Percentiles rank a stretch among this genome's conserved stretches.
Evolutionary conservation across 2,797 vertebrate genomes (phyloP).

Genomic region (Bovichtus diacanthus): DNA sequence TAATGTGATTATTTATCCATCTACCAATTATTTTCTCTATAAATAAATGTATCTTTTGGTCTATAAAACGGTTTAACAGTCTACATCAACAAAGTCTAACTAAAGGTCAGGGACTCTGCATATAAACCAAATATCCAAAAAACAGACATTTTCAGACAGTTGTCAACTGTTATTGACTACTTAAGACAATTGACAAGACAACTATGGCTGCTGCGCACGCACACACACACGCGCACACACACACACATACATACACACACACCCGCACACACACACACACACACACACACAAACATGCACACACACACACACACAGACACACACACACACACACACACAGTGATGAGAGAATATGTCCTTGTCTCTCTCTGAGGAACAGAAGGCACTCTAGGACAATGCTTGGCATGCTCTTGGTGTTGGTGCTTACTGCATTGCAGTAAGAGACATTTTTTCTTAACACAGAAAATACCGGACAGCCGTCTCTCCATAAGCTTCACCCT

Average conservation of each 20-base stretch:
- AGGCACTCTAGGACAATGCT: constrained; percentile 9
- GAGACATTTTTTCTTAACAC: constrained; percentile 6
- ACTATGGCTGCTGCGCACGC: neutral
- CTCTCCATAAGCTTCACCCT: neutral
- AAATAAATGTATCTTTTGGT: too few relatives aligned
- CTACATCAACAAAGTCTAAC: too few relatives aligned
- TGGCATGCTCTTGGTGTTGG: constrained; percentile 24
- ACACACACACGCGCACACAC: neutral
- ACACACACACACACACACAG: neutral
- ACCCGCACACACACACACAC: too few relatives aligned
- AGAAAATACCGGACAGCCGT: constrained; percentile 4
- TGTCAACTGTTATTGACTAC: constrained; percentile 13
- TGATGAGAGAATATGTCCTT: constrained; percentile 38
- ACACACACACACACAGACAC: neutral
- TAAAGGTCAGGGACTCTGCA: neutral
- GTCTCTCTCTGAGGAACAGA: constrained; percentile 44
- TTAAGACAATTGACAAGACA: constrained; percentile 34
- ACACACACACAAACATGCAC: neutral
- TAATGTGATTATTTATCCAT: neutral
- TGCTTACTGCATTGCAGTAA: constrained; percentile 14
- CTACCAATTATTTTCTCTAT: neutral
- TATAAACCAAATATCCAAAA: neutral
- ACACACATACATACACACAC: neutral
- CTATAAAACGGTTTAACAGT: neutral
- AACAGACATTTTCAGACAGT: constrained; percentile 32